A percentile compares a stretch with the other conserved stretches of the same genome.
Conservation (phyloP, 2,888 invertebrate genomes). For the Saturnia pavonia region DNA sequence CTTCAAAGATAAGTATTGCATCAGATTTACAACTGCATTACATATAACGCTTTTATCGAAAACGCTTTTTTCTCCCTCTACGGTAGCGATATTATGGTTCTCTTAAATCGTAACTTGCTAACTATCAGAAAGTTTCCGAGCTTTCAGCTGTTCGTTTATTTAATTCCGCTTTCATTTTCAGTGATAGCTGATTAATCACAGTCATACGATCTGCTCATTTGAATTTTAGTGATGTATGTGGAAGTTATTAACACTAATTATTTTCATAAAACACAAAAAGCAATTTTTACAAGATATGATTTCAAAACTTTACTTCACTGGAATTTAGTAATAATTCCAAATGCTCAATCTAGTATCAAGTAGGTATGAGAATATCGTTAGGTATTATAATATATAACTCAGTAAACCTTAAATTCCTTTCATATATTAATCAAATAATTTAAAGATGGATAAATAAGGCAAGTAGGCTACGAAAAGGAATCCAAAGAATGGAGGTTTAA, state of each 20-base stretch:
- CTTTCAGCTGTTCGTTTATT: slow-evolving; percentile 1
- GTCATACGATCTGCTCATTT: slow-evolving; percentile 19
- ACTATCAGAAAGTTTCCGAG: slow-evolving; percentile 12
- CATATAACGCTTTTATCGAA: no score
- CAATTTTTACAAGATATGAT: no score
- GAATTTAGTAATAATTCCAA: no score
- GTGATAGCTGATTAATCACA: slow-evolving; percentile 21
- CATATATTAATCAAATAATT: background rate
- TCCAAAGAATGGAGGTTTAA: slow-evolving; percentile 40
- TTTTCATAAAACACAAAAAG: background rate
- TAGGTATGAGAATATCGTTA: no score
- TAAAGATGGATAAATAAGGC: slow-evolving; percentile 23
- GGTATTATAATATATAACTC: no score
- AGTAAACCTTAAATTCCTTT: no score
- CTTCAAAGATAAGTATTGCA: no score
- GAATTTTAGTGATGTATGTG: slow-evolving; percentile 18
- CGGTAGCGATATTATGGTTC: background rate
- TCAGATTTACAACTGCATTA: no score
- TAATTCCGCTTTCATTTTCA: slow-evolving; percentile 9
- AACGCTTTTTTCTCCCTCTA: no score
- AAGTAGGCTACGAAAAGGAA: slow-evolving; percentile 22
- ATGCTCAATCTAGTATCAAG: no score
- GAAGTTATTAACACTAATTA: slow-evolving; percentile 17
- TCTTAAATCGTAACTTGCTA: background rate
- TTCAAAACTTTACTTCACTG: no score